Conservation (phyloP, 2,888 invertebrate genomes). For the Oligia latruncula region DNA sequence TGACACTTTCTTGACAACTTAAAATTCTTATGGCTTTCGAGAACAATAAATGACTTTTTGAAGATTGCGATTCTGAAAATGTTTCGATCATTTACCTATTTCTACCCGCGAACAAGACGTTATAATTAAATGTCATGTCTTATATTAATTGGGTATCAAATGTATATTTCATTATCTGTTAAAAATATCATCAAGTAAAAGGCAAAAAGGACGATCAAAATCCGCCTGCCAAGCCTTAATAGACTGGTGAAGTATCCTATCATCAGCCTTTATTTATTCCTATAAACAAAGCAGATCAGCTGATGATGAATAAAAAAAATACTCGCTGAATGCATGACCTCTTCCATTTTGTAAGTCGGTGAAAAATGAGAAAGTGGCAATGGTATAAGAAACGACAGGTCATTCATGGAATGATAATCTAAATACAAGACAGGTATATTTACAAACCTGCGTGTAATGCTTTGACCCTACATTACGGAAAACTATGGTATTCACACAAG, state of each 20-base stretch:
- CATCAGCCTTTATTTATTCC: neutral
- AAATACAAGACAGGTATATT: neutral
- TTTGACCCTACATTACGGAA: neutral
- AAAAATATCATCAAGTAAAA: neutral
- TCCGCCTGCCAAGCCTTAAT: no score
- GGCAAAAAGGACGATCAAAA: no score
- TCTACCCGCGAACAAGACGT: neutral
- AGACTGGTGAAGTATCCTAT: neutral
- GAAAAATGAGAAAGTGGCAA: no score
- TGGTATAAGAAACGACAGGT: no score
- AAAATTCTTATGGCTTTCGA: neutral
- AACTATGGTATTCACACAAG: slow-evolving; percentile 2
- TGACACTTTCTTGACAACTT: slow-evolving; percentile 8
- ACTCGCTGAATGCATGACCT: neutral
- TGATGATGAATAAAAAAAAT: neutral
- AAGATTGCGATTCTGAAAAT: neutral
- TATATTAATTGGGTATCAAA: neutral
- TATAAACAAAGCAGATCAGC: neutral
- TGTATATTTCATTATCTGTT: neutral
- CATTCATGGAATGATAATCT: neutral
- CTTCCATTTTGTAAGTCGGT: neutral
- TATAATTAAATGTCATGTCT: neutral
- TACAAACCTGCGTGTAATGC: neutral
- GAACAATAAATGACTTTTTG: slow-evolving; percentile 18
- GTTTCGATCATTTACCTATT: neutral